Evolutionary conservation across 2,888 invertebrate genomes (phyloP), one percentile per base, ranked within the genome.

Genomic region (Heteropelma amictum): DNA sequence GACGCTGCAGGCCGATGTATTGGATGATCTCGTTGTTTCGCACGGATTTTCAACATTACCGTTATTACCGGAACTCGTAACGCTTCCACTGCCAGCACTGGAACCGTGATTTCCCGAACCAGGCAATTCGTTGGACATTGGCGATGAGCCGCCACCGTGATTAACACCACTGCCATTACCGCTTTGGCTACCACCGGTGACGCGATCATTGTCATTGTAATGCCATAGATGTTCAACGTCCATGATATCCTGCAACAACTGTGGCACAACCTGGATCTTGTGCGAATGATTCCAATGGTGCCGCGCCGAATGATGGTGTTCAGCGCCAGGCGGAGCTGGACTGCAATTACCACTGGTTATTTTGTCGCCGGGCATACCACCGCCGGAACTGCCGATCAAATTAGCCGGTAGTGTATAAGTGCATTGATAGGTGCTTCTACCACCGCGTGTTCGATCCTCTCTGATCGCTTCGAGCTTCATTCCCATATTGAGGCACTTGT

Each of bases 381-480:
- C 80, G 89, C 90, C 74, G 92, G 92, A 82, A 93, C 93, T 49
- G 17, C 88, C 88, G 23, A 89, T 86, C 10, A 91, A 84, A 80
- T 89, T 90, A 7, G 91, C 93, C 28, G 97, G 97, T 78, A 97
- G 90, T 14, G 97, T 95, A 88, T 97, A 97, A 60, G 97, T 97
- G 87, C 97, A 97, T 88, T 97, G 97, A 89, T 98, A 98, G 19
- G 98, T 98, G 70, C 98, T 98, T 47, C 98, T 93, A 0, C 98
- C 98, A 67, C 98, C 98, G 56, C 98, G 92, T 0, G 98, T 98
- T 60, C 98, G 91, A 89, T 98, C 98, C 87, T 97, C 97, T 73
- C 98, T 91, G 72, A 98, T 98, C 6, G 98, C 98, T 93, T 98
- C 98, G 47, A 98, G 91, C 89, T 97, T 98, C 98, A 98, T 98